Evolutionary conservation across 1,140 invertebrate species (phyloP), one percentile per base, ranked within the genome.

Genomic region (Maniola jurtina): DNA sequence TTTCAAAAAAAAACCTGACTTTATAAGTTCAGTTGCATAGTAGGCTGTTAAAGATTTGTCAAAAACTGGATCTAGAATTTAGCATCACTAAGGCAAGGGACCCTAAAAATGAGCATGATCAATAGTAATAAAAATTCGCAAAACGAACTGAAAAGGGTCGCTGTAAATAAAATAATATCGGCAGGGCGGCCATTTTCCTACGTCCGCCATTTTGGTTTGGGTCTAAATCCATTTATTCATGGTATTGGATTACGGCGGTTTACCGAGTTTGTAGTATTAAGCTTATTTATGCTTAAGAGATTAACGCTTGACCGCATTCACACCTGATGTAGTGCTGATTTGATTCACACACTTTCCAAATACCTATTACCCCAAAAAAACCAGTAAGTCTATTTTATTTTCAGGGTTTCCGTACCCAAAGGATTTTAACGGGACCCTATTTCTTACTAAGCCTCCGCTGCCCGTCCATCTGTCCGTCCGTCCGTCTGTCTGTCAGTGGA

Each of bases 181-280:
- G 48, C 25, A 61, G 33, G 15, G 42, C 59, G 45, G 59, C 45
- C 45, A 61, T 61, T 61, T 50, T 61, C 33, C 47, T 34, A 34
- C 42, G 34, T 33, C 47, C 42, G 33, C 59, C 34, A 61, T 61
- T 61, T 48, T 61, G n/a, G 40, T 61, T 61, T 52, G 6, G 45
- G 59, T 25, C 10, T 48, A 42, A 48, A 61, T 61, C 59, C 59
- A 42, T 61, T 61, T 61, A 61, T 61, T 61, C 59, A 61, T 45
- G 42, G 42, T 45, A 42, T 42, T 59, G 38, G 42, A 45, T 45
- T 45, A 45, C 13, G 42, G 42, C 0, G 42, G 42, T n/a, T 45
- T 45, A 13, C 42, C 42, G 42, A n/a, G 42, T 45, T 5, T 45
- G 42, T 45, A 45, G 42, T 11, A 45, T 45, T 45, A 45, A 45